Conservation (phyloP, 2,797 vertebrate species). For the Pristis pectinata region DNA sequence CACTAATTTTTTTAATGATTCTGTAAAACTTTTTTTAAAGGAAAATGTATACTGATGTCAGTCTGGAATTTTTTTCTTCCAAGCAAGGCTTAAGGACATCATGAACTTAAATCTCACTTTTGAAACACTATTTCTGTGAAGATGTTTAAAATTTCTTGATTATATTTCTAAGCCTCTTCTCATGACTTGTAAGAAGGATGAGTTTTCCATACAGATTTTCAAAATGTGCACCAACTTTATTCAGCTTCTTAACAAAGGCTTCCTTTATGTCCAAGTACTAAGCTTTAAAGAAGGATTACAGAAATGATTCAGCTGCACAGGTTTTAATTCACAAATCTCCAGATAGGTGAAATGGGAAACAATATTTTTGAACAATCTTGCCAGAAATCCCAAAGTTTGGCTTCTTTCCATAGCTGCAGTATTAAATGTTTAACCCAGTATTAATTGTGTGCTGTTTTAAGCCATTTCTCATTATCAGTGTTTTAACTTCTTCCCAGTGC, state of each 20-base stretch:
- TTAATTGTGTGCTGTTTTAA: not conserved
- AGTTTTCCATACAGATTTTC: not conserved
- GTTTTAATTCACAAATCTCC: not conserved
- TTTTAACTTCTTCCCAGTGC: no score
- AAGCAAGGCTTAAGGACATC: not conserved
- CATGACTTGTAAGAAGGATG: not conserved
- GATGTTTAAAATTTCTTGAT: not conserved
- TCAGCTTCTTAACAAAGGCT: no score
- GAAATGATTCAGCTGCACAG: not conserved
- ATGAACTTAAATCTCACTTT: not conserved
- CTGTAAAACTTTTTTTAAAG: not conserved
- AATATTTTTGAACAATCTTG: constrained; percentile 22
- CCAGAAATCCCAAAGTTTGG: not conserved
- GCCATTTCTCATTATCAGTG: not conserved
- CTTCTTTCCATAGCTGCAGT: not conserved
- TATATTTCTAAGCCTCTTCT: constrained; percentile 4
- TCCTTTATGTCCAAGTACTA: not conserved
- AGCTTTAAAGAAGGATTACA: not conserved
- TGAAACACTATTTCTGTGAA: not conserved
- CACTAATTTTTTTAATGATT: no score
- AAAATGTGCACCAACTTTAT: not conserved
- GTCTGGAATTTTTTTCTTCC: no score
- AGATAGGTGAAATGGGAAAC: not conserved
- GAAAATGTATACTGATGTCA: not conserved
- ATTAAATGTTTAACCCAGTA: not conserved